Evolutionary conservation across 2,888 invertebrate species (phyloP).

Genomic region (Mythimna vitellina): DNA sequence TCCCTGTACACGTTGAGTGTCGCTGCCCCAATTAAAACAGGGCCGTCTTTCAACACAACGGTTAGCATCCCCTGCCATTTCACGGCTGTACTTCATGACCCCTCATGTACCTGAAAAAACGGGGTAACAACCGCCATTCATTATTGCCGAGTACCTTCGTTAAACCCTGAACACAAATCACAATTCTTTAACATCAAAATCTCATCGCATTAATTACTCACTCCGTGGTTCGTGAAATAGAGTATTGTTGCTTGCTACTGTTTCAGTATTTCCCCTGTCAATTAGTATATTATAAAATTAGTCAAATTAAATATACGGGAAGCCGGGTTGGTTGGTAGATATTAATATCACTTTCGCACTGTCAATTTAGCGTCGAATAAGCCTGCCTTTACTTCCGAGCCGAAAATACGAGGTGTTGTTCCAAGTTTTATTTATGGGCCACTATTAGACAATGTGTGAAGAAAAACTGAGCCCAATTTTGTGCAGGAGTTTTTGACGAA

Average conservation of each 20-base stretch:
- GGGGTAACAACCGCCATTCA: slow-evolving; percentile 74
- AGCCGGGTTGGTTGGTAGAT: slow-evolving; percentile 76
- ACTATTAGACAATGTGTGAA: slow-evolving; percentile 56
- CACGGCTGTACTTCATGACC: slow-evolving; percentile 45
- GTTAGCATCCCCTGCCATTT: slow-evolving; percentile 59
- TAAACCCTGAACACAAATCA: slow-evolving; percentile 74
- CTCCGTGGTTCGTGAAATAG: slow-evolving; percentile 69
- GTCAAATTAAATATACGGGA: slow-evolving; percentile 84
- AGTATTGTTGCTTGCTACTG: slow-evolving; percentile 63
- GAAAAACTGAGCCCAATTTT: slow-evolving; percentile 54
- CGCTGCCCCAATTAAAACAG: slow-evolving; percentile 60
- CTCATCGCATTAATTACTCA: slow-evolving; percentile 78
- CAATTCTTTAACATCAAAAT: slow-evolving; percentile 77
- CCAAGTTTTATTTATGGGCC: slow-evolving; percentile 65
- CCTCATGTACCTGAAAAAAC: slow-evolving; percentile 51
- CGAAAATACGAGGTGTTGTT: slow-evolving; percentile 65
- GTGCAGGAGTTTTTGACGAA: slow-evolving; percentile 49
- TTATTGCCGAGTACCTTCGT: slow-evolving; percentile 77
- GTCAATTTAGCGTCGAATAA: slow-evolving; percentile 74
- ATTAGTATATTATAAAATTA: slow-evolving; percentile 68
- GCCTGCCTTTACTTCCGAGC: slow-evolving; percentile 46
- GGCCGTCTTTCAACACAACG: slow-evolving; percentile 40
- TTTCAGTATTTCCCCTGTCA: slow-evolving; percentile 75
- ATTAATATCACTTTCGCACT: slow-evolving; percentile 83
- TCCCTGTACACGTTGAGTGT: slow-evolving; percentile 28